Conservation (phyloP, 2,113 vertebrate genomes). For the Nesoenas mayeri region DNA sequence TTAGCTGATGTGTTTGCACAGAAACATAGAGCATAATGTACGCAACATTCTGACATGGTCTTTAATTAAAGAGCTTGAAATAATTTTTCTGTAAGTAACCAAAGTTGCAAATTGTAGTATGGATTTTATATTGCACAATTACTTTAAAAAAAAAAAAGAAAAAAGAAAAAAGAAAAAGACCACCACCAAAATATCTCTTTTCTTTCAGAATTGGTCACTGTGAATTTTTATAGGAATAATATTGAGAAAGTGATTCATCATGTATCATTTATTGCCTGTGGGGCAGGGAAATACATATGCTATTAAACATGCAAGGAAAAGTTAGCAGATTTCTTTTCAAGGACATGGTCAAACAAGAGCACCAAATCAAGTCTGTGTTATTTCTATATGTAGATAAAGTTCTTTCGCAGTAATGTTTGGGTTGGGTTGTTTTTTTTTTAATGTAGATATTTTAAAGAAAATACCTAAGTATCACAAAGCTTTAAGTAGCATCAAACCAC, state of each 20-base stretch:
- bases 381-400: slow-evolving; percentile 46
- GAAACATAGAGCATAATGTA: slow-evolving; percentile 9
- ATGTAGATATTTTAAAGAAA: slow-evolving; percentile 53
- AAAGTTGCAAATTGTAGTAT: slow-evolving; percentile 25
- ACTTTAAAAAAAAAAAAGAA: neutral
- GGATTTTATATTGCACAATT: neutral
- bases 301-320: slow-evolving; percentile 51
- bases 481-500: slow-evolving; percentile 62
- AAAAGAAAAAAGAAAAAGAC: neutral
- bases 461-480: slow-evolving; percentile 46
- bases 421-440: neutral
- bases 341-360: slow-evolving; percentile 52
- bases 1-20: slow-evolving; percentile 17
- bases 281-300: neutral
- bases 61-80: neutral
- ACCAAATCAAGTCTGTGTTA: slow-evolving; percentile 57
- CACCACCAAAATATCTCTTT: neutral
- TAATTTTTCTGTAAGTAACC: slow-evolving; percentile 17
- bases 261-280: neutral
- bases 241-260: neutral
- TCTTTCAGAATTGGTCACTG: slow-evolving; percentile 19
- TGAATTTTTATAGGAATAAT: slow-evolving; percentile 36
- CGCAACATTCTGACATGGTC: neutral
- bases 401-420: slow-evolving; percentile 21
- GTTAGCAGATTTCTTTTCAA: slow-evolving; percentile 24